Base-by-base conservation (phyloP, 2,113 vertebrate species). In the Herpailurus yagouaroundi region DNA sequence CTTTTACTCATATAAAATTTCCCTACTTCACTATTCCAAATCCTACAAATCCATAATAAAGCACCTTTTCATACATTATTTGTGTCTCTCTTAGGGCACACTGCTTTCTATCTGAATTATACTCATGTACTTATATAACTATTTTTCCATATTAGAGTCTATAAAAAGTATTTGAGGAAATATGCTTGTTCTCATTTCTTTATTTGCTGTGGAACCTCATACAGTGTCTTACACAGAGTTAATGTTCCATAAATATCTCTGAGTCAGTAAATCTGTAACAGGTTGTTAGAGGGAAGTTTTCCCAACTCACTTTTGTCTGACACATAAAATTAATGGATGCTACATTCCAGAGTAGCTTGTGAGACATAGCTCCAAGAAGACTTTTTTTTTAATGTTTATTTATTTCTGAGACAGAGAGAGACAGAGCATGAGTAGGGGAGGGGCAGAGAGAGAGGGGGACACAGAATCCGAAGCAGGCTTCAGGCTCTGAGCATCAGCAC, bases 11-110 rank as follows among this genome's bases (percentile, higher is more conserved):
- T 12, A 33, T 31, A 69, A 8, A 33, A 1, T 94, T 83, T 88
- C 3, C 23, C 0, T 1, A 3, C 25, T 74, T 1, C 1, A n/a
- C 23, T 48, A 15, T 7, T 10, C 4, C 7, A 84, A 66, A 52
- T 89, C 38, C 21, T 91, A 86, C 71, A 89, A 89, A 85, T 69
- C 8, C 13, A 89, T n/a, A 85, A 57, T 86, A 83, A 77, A 71
- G 38, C 1, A 79, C 0, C 3, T 5, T 45, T 74, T 66, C 41
- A 21, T n/a, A 79, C 4, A 48, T 88, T 41, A 89, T 41, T 69
- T 92, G 15, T 52, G 11, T 68, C 4, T 81, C 16, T 87, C 57
- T 95, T 38, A 10, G 74, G 23, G 11, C 68, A 79, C 25, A 31
- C 2, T 15, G 4, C 1, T 69, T 66, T 83, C 38, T 88, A 11